Percentiles rank a stretch among this genome's conserved stretches.
Conservation (phyloP, 2,113 vertebrate genomes). For the Empidonax alnorum region DNA sequence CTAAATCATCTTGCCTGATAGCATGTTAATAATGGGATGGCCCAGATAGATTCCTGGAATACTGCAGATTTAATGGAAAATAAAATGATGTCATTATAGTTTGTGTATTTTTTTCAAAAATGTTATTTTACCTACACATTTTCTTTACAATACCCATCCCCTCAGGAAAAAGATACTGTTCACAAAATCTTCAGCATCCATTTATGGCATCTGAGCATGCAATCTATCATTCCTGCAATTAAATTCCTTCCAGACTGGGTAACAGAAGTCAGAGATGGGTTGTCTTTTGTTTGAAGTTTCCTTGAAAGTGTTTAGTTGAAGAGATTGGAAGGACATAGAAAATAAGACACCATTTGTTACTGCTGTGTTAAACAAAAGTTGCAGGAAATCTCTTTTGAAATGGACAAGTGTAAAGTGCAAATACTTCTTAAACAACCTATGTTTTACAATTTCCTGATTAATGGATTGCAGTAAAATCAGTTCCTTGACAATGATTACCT, state of each 20-base stretch:
- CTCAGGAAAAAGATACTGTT: not conserved
- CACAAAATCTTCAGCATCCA: not conserved
- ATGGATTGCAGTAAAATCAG: not conserved
- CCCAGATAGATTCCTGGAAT: not conserved
- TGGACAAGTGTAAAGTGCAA: not conserved
- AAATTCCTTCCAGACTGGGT: not conserved
- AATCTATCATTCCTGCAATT: not conserved
- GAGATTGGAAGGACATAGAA: not conserved
- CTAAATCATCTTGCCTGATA: not conserved
- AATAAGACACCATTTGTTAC: not conserved
- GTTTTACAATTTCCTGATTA: slow-evolving; percentile 22
- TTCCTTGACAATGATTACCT: not conserved
- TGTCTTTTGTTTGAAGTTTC: slow-evolving; percentile 4
- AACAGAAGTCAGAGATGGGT: not conserved
- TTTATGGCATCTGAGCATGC: not conserved
- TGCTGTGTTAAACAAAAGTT: not conserved
- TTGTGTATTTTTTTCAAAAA: not conserved
- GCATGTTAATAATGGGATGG: not conserved
- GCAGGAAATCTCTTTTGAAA: not conserved
- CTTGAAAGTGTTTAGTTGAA: not conserved
- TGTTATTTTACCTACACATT: not conserved
- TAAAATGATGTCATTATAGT: not conserved
- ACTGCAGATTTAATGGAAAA: not conserved
- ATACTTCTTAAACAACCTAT: not conserved
- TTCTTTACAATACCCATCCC: not conserved